These are phyloP conservation scores for Serripes groenlandicus DNA, from an alignment of 2,888 invertebrate species.

Conservation along the genomic window DNA sequence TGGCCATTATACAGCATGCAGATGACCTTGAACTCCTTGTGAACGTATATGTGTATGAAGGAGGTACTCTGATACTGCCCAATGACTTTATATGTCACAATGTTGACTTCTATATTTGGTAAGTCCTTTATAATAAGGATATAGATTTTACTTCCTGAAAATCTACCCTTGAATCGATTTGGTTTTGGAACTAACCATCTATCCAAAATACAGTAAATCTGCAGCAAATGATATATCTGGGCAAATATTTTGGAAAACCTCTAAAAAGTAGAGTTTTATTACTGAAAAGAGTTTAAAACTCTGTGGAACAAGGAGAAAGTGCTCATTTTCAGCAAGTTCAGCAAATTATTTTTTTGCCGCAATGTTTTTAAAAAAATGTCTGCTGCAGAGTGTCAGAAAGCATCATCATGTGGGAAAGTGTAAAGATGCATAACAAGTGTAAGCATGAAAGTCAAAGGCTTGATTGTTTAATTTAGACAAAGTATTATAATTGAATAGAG, in stretches of 20 bases:
- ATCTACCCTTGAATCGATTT: no score
- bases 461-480: no score
- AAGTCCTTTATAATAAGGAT: constrained; percentile 4
- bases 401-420: background rate
- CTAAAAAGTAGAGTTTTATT: no score
- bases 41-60: constrained; percentile 76
- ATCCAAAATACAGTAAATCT: no score
- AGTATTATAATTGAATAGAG: no score
- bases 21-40: constrained; percentile 75
- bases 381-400: background rate
- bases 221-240: no score
- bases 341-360: background rate
- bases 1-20: constrained; percentile 68
- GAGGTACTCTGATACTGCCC: constrained; percentile 74
- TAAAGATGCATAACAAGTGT: no score
- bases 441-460: no score
- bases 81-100: constrained; percentile 72
- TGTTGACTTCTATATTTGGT: constrained; percentile 71
- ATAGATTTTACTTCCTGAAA: no score
- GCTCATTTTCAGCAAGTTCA: background rate
- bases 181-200: no score
- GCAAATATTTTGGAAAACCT: no score
- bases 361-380: background rate
- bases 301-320: background rate
- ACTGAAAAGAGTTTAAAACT: background rate